A percentile compares a stretch with the other conserved stretches of the same genome.
Conservation (phyloP, 92 coral and sea anemone genomes). For the Parazoanthus darwini region DNA sequence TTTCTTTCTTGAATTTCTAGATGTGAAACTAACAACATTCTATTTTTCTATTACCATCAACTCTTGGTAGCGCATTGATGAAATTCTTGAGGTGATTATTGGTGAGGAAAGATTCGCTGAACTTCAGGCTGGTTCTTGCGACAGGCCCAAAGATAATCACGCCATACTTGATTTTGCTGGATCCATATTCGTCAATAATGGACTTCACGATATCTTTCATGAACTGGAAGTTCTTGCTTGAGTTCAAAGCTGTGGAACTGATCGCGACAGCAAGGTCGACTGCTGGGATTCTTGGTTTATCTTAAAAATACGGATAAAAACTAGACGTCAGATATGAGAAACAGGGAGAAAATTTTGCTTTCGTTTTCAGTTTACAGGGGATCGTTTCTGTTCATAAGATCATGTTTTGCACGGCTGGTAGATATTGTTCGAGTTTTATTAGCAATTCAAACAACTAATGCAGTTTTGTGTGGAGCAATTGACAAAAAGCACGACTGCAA, state of each 20-base stretch:
- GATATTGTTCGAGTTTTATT: too few species aligned
- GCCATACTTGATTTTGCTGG: conserved; percentile 23
- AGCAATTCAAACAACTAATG: too few species aligned
- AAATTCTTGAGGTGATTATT: neutral
- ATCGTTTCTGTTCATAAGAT: too few species aligned
- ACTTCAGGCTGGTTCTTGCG: conserved; percentile 1
- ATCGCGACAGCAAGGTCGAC: conserved; percentile 37
- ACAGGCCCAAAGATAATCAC: conserved; percentile 9
- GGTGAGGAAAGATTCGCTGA: conserved; percentile 13
- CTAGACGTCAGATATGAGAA: neutral
- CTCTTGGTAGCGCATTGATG: conserved; percentile 10
- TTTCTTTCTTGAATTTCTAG: too few species aligned
- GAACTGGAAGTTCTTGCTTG: conserved; percentile 20
- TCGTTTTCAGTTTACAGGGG: too few species aligned
- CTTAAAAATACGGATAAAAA: neutral
- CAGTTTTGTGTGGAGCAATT: too few species aligned
- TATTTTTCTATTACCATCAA: neutral
- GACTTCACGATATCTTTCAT: conserved; percentile 23
- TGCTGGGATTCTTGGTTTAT: conserved; percentile 12
- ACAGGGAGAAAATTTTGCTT: too few species aligned
- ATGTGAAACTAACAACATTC: neutral
- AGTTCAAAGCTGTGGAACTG: conserved; percentile 30
- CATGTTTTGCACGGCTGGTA: too few species aligned
- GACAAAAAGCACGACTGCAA: too few species aligned
- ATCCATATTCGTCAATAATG: conserved; percentile 29